Evolutionary conservation across 2,888 invertebrate species (phyloP).

Genomic region (Melipona beecheii): DNA sequence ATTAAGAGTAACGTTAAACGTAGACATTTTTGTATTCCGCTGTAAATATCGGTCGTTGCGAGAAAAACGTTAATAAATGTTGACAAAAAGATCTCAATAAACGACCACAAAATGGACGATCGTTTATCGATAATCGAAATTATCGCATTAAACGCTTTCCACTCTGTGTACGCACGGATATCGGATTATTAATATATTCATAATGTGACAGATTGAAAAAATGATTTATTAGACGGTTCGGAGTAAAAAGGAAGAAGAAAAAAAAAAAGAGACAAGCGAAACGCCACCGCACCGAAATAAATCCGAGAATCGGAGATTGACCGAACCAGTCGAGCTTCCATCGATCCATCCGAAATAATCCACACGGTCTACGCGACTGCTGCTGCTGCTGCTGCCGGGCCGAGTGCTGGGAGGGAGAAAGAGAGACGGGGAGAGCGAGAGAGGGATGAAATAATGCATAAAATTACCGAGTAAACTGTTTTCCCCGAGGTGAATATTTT

Average conservation of each 20-base stretch:
- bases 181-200: neutral
- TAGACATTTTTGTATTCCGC: no score
- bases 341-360: constrained; percentile 60
- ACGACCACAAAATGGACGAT: neutral
- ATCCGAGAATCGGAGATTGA: constrained; percentile 35
- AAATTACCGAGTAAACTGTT: constrained; percentile 43
- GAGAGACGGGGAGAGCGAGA: no score
- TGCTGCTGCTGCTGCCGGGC: neutral
- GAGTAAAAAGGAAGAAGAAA: neutral
- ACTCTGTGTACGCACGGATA: no score
- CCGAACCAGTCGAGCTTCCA: constrained; percentile 29
- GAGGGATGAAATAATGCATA: constrained; percentile 41
- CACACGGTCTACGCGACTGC: constrained; percentile 14
- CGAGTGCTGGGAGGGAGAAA: neutral
- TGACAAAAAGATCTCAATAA: no score
- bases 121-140: neutral
- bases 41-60: no score
- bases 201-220: constrained; percentile 13
- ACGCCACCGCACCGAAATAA: constrained; percentile 23
- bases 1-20: no score
- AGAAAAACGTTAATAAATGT: no score
- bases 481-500: constrained; percentile 18
- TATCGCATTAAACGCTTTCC: neutral
- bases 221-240: constrained; percentile 29
- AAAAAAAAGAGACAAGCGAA: neutral